These are phyloP conservation scores for Crossocerus cetratus DNA, from an alignment of 2,888 invertebrate genomes.

Conservation along the genomic window DNA sequence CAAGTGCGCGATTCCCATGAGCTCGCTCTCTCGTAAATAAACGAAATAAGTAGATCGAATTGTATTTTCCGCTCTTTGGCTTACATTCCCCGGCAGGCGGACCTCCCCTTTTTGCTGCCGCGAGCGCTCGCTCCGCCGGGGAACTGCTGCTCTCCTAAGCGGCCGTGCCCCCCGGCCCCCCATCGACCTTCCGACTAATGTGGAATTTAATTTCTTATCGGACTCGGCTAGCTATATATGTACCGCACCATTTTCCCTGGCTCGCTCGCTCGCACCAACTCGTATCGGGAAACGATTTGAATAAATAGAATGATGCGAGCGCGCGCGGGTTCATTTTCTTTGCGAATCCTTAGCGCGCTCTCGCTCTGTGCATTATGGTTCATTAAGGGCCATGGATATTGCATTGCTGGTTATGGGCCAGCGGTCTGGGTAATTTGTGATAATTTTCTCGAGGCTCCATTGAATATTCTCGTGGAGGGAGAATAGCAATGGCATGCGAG, in stretches of 20 bases:
- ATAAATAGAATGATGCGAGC: constrained; percentile 2
- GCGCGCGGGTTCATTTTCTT: neutral
- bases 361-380: neutral
- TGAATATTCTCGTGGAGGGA: too few species aligned
- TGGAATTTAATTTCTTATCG: constrained; percentile 5
- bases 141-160: too few species aligned
- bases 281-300: constrained; percentile 6
- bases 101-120: neutral
- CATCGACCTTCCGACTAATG: neutral
- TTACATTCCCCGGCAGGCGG: neutral
- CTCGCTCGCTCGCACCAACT: neutral
- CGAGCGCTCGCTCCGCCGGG: too few species aligned
- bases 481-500: too few species aligned
- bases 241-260: neutral
- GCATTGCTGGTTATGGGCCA: neutral
- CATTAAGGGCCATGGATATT: neutral
- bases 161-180: too few species aligned
- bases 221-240: neutral
- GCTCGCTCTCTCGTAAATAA: neutral
- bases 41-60: constrained; percentile 2
- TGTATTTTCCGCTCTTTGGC: constrained; percentile 2
- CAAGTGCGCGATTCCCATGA: neutral
- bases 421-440: too few species aligned
- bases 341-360: neutral
- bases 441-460: too few species aligned